Percentiles rank a stretch among this genome's conserved stretches.
These are phyloP conservation scores for Henricia sp. DNA, from an alignment of 53 echinoderm and acorn worm species.

Conservation along the genomic window DNA sequence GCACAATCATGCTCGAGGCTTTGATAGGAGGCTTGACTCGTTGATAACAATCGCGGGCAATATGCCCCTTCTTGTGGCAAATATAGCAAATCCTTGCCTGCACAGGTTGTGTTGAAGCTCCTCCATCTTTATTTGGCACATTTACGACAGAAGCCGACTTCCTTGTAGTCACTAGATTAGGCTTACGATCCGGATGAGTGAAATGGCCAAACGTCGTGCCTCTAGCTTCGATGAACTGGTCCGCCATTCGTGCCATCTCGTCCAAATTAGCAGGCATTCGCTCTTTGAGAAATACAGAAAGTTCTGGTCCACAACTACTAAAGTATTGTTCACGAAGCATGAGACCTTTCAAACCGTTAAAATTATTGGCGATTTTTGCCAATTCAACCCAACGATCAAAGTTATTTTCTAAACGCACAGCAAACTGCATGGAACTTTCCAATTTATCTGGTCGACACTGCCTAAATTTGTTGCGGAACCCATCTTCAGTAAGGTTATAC, in stretches of 20 bases:
- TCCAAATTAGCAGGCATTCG: constrained; percentile 18
- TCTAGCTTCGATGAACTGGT: constrained; percentile 52
- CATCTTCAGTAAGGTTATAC: constrained; percentile 43
- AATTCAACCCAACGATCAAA: constrained; percentile 33
- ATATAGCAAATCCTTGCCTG: constrained; percentile 17
- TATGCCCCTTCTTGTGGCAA: constrained; percentile 22
- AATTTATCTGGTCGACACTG: not conserved
- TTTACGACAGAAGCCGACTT: not conserved
- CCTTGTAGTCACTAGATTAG: too few species aligned
- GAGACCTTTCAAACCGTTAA: constrained; percentile 18
- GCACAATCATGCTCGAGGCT: constrained; percentile 1
- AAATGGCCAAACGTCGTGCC: constrained; percentile 16
- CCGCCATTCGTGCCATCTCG: constrained; percentile 17
- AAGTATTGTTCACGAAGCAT: constrained; percentile 35
- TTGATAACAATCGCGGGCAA: constrained; percentile 16
- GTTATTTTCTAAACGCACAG: constrained; percentile 25
- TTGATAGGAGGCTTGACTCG: not conserved
- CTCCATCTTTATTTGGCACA: not conserved
- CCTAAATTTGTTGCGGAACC: constrained; percentile 29
- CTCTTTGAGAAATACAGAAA: constrained; percentile 40
- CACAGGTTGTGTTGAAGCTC: not conserved
- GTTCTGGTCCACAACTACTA: constrained; percentile 26
- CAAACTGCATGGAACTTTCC: constrained; percentile 35
- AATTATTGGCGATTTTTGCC: constrained; percentile 16
- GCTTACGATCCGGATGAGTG: not conserved